Base-by-base conservation (phyloP, 2,113 vertebrate genomes). In the Pygoscelis adeliae region DNA sequence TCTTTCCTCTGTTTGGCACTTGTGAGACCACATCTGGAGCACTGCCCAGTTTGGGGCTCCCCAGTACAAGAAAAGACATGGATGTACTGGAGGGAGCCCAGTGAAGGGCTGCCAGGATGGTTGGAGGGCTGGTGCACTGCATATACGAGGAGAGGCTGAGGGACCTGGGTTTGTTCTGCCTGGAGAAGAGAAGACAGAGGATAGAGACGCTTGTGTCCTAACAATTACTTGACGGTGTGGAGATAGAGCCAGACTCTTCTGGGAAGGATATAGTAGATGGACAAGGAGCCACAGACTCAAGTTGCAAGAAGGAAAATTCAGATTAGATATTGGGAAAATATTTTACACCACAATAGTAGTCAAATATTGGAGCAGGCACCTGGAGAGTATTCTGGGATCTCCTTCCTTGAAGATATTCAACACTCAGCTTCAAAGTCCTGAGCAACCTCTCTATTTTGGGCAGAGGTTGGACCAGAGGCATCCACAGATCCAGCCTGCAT, bases 61-160 rank as follows among this genome's bases (percentile, higher is more conserved):
- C 38, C 29, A 56, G 21, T 5, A 4, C 26, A 29, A 26, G 42
- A 62, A 53, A 58, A 58, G 26, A 9, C 20, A 26, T 9, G 15
- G 71, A 3, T 17, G 16, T 1, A 3, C 58, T 17, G 19, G 15
- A 78, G 9, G 0, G 1, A 85, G 11, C 23, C 21, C 34, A 47
- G 19, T 1, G 47, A 49, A 34, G 27, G 53, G 23, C 18, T 10
- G 1, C 34, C 9, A 15, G 16, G 13, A 6, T 20, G 22, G 42
- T 15, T 53, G 38, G 16, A 34, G 50, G 56, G 49, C 17, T 34
- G 63, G 23, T n/a, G 38, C 20, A 3, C 18, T 4, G 49, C 29
- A 7, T 23, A 2, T 4, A 21, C 0, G 5, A 74, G 47, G n/a
- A 61, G 30, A 66, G 5, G 18, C 1, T 56, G 77, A 34, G 9